Conservation (phyloP, 2,888 invertebrate species). For the Troglohyphantes excavatus region DNA sequence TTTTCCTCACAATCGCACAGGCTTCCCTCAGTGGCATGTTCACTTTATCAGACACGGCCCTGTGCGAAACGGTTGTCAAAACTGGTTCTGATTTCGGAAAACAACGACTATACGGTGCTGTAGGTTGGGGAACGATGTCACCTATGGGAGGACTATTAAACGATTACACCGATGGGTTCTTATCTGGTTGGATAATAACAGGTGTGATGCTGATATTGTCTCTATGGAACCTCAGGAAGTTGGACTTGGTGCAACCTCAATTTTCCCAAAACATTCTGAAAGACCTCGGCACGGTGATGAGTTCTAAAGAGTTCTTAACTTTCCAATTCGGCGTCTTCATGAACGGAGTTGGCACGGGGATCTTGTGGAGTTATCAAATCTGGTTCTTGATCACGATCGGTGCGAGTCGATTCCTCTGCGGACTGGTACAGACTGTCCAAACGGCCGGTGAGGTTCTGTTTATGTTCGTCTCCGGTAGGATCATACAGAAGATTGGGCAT, state of each 20-base stretch:
- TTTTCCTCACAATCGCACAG: conserved; percentile 55
- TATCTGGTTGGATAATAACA: conserved; percentile 8
- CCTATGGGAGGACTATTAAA: conserved; percentile 45
- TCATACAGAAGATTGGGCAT: conserved; percentile 89
- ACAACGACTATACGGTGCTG: conserved; percentile 78
- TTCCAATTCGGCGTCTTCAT: conserved; percentile 35
- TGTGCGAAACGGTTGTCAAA: conserved; percentile 70
- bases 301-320: conserved; percentile 36
- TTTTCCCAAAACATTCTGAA: conserved; percentile 37
- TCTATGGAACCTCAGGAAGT: conserved; percentile 34
- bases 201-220: neutral
- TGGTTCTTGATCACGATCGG: conserved; percentile 37
- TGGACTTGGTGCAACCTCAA: conserved; percentile 45
- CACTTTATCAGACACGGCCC: conserved; percentile 78
- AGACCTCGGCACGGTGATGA: conserved; percentile 24
- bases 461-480: conserved; percentile 53
- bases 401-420: conserved; percentile 36
- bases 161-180: conserved; percentile 23
- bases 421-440: conserved; percentile 32
- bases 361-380: conserved; percentile 42
- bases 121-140: conserved; percentile 75
- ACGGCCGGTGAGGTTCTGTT: conserved; percentile 28
- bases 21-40: conserved; percentile 52
- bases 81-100: conserved; percentile 67
- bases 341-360: conserved; percentile 39